Base-by-base conservation (phyloP, 2,797 vertebrate genomes). In the Syngnathus rostellatus region DNA sequence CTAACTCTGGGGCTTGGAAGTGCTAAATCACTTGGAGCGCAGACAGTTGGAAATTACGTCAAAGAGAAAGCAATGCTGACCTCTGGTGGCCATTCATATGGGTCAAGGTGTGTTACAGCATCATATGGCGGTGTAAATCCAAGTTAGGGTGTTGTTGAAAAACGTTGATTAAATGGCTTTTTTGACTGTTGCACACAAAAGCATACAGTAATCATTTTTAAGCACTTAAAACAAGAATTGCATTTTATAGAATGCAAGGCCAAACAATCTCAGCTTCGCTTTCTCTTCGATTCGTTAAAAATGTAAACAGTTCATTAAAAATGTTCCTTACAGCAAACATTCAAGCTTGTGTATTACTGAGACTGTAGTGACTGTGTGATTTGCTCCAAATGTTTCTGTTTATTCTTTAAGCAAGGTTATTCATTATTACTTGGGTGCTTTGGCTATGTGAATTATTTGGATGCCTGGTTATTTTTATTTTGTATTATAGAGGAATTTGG, bases 61-160 rank as follows among this genome's bases (percentile, higher is more conserved):
- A 74, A 83, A 73, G 41, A 73, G 80, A 85, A 67, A 83, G 77
- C 85, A 87, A 87, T 82, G 83, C 85, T 88, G 85, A 85, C 43
- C 86, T 84, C 89, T 88, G 77, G 72, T 87, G 89, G 80, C 3
- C 37, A 25, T 1, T 41, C n/a, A 21, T 62, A 70, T 57, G 11
- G 71, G 60, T 5, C 21, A 31, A 39, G 64, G 41, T 59, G 25
- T 6, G 4, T 17, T 19, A 37, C 21, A 37, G 5, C 10, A 19
- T 11, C 25, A 65, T 62, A 31, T 31, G 31, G 31, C 31, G 61
- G 64, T 8, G 41, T 9, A 43, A 37, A 41, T 46, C 40, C 8
- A 16, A 23, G 8, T 40, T 43, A 43, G 21, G 39, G 25, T 43
- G 60, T 21, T 12, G 9, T 14, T 55, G 14, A 55, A 14, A 10